These are phyloP conservation scores for Salticus scenicus DNA, from an alignment of 2,888 invertebrate species.

Conservation along the genomic window DNA sequence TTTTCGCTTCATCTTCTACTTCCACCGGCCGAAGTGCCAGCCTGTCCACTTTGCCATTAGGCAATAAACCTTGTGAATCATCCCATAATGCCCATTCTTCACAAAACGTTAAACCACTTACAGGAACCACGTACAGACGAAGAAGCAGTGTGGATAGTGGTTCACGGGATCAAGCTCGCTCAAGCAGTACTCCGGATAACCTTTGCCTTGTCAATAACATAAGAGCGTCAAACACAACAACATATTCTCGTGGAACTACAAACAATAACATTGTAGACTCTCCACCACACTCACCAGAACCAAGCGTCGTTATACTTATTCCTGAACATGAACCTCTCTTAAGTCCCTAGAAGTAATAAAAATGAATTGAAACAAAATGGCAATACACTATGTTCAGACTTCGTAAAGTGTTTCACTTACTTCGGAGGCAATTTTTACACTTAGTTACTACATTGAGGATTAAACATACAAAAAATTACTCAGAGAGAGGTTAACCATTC, in stretches of 20 bases:
- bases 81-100: neutral
- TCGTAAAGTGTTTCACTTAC: neutral
- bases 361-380: neutral
- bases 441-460: too few relatives aligned
- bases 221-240: neutral
- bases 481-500: too few relatives aligned
- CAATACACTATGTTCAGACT: neutral
- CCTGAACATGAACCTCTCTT: slow-evolving; percentile 70
- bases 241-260: neutral
- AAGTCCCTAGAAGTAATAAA: slow-evolving; percentile 41
- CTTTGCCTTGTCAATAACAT: neutral
- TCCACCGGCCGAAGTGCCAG: slow-evolving; percentile 48
- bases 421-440: neutral
- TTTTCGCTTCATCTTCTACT: slow-evolving; percentile 9
- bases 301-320: slow-evolving; percentile 65
- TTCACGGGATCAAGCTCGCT: slow-evolving; percentile 2
- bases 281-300: slow-evolving; percentile 35
- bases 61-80: neutral
- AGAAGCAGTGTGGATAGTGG: neutral
- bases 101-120: neutral
- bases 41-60: slow-evolving; percentile 36
- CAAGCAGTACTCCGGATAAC: slow-evolving; percentile 1
- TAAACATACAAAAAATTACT: too few relatives aligned
- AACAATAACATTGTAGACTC: slow-evolving; percentile 12
- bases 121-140: neutral